Conservation (phyloP, 2,888 invertebrate genomes). For the Pyralis farinalis region DNA sequence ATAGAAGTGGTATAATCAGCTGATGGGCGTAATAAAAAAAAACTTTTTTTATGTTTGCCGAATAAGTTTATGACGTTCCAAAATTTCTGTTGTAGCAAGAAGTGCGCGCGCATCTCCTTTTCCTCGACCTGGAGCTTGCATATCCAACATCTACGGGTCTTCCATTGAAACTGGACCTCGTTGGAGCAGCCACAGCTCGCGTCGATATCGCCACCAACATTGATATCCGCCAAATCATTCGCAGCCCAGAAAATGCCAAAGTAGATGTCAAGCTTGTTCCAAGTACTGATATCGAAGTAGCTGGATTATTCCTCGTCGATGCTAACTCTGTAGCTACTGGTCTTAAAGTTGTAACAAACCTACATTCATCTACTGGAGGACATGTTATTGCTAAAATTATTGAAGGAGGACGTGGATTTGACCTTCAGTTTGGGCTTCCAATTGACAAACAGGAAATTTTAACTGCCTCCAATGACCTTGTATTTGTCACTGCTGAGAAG, state of each 20-base stretch:
- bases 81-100: constrained; percentile 68
- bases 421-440: constrained; percentile 89
- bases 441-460: constrained; percentile 90
- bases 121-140: constrained; percentile 89
- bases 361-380: constrained; percentile 90
- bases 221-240: constrained; percentile 84
- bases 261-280: constrained; percentile 88
- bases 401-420: constrained; percentile 85
- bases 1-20: too few relatives aligned
- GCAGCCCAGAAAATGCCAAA: constrained; percentile 82
- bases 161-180: constrained; percentile 87
- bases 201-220: constrained; percentile 86
- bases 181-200: constrained; percentile 88
- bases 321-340: constrained; percentile 87
- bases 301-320: constrained; percentile 82
- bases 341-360: constrained; percentile 85
- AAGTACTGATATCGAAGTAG: constrained; percentile 84
- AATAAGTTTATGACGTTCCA: too few relatives aligned
- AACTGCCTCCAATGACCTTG: constrained; percentile 84
- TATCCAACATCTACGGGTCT: constrained; percentile 94
- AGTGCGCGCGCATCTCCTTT: constrained; percentile 84
- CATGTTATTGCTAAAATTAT: constrained; percentile 83
- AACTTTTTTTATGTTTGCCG: too few relatives aligned
- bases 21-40: too few relatives aligned
- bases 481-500: constrained; percentile 83